Evolutionary conservation across 2,888 invertebrate species (phyloP).

Genomic region (Phoenoteleia sp.): DNA sequence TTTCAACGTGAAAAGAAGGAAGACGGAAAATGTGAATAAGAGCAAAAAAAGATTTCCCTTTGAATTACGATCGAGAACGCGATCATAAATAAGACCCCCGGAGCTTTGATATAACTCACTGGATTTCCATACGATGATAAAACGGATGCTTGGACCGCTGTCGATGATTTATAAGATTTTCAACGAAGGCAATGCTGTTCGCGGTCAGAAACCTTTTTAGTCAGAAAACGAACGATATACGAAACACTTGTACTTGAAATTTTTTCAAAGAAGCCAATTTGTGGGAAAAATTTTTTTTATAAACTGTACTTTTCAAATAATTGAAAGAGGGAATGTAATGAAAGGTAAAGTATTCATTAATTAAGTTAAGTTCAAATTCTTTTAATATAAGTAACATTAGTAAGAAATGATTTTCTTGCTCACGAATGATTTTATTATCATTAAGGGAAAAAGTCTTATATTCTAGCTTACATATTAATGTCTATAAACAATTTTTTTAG

Average conservation of each 20-base stretch:
- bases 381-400: too few species aligned
- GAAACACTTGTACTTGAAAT: slow-evolving; percentile 56
- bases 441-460: too few species aligned
- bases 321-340: too few species aligned
- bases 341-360: too few species aligned
- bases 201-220: slow-evolving; percentile 74
- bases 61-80: slow-evolving; percentile 80
- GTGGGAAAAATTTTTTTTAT: background rate
- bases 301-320: background rate
- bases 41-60: slow-evolving; percentile 67
- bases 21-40: slow-evolving; percentile 64
- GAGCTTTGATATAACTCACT: slow-evolving; percentile 84
- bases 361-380: too few species aligned
- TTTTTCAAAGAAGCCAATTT: slow-evolving; percentile 49
- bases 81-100: slow-evolving; percentile 83
- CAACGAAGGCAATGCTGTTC: slow-evolving; percentile 74
- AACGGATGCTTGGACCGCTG: slow-evolving; percentile 79
- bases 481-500: too few species aligned
- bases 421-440: too few species aligned
- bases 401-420: too few species aligned
- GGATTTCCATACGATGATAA: slow-evolving; percentile 85
- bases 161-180: slow-evolving; percentile 81
- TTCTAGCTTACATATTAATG: too few species aligned
- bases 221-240: slow-evolving; percentile 58
- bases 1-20: slow-evolving; percentile 63